Evolutionary conservation across 2,888 invertebrate species (phyloP).

Genomic region (Frankliniella fusca): DNA sequence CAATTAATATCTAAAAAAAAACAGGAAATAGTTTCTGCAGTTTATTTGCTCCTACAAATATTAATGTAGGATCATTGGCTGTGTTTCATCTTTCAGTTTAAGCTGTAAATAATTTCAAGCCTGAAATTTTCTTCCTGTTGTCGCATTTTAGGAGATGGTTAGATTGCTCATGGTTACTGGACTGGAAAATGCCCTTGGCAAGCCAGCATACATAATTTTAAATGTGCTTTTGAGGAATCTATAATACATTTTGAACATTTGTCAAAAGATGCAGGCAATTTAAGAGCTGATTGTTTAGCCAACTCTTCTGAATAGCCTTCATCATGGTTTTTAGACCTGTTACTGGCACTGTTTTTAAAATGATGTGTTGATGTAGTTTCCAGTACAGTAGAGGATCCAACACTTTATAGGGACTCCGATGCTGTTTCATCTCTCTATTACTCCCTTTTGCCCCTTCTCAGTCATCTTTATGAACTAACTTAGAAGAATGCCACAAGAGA

Average conservation of each 20-base stretch:
- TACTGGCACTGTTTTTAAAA: neutral
- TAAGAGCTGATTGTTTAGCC: no score
- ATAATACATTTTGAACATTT: no score
- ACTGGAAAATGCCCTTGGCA: no score
- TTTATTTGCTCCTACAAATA: neutral
- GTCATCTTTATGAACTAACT: neutral
- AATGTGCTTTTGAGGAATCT: neutral
- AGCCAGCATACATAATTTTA: neutral
- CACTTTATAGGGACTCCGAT: neutral
- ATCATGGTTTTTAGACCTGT: no score
- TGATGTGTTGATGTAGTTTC: neutral
- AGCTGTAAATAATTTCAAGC: neutral
- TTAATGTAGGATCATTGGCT: neutral
- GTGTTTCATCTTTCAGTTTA: neutral
- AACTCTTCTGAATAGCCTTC: no score
- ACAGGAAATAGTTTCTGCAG: neutral
- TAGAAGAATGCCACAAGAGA: neutral
- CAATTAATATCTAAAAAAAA: slow-evolving; percentile 28
- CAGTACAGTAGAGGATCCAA: neutral
- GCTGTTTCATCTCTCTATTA: neutral
- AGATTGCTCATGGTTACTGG: no score
- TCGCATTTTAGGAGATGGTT: no score
- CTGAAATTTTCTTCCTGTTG: no score
- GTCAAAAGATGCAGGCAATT: no score
- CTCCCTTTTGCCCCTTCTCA: neutral